Evolutionary conservation across 2,888 invertebrate species (phyloP).

Genomic region (Cloeon dipterum): DNA sequence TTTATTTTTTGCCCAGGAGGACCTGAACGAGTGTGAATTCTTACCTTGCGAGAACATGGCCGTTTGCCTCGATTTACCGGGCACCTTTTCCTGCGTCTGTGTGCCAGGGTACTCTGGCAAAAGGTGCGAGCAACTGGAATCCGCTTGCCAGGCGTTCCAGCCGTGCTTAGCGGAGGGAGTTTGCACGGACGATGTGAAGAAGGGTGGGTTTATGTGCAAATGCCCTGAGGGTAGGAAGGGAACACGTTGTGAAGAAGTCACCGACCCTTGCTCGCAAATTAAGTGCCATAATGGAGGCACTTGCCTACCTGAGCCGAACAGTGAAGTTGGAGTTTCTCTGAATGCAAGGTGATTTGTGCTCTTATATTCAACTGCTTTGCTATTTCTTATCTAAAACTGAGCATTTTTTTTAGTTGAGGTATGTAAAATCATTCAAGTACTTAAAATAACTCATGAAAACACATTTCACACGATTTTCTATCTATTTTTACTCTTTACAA

Average conservation of each 20-base stretch:
- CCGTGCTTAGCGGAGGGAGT: not conserved
- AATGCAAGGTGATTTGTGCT: too few relatives aligned
- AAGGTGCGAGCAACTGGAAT: conserved; percentile 10
- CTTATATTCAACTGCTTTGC: too few relatives aligned
- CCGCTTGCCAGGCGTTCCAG: conserved; percentile 8
- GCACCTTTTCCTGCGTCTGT: conserved; percentile 6
- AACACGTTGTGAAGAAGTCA: conserved; percentile 17
- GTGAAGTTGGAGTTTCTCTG: too few relatives aligned
- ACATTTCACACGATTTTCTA: too few relatives aligned
- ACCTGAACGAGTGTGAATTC: conserved; percentile 19
- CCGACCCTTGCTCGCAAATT: conserved; percentile 23
- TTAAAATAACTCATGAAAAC: too few relatives aligned
- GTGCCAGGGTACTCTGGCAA: conserved; percentile 2
- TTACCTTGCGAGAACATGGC: conserved; percentile 20
- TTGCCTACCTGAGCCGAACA: conserved; percentile 18
- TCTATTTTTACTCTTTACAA: too few relatives aligned
- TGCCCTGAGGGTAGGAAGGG: conserved; percentile 31
- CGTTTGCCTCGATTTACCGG: conserved; percentile 19
- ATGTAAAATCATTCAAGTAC: too few relatives aligned
- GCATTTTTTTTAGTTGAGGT: too few relatives aligned
- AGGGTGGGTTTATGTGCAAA: conserved; percentile 21
- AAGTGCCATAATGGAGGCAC: conserved; percentile 29
- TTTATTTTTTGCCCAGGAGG: too few relatives aligned
- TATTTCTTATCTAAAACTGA: too few relatives aligned
- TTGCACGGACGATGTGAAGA: not conserved